phyloP scores from a whole-genome alignment of 2,888 invertebrate species.

The Bellardia bayeri region DNA sequence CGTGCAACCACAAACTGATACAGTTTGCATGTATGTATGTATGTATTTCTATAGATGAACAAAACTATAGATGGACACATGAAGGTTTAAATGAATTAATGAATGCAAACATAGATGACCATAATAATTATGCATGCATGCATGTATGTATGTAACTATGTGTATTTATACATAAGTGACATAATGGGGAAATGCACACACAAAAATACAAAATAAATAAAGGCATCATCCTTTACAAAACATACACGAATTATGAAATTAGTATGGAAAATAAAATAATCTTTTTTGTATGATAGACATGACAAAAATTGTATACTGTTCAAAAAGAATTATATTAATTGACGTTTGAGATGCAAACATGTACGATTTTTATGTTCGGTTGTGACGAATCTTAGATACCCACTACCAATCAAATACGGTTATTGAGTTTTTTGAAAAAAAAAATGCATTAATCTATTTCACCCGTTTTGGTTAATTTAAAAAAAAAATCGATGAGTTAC shows the following conservation, averaged over 20 bases:
- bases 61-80: constrained; percentile 1
- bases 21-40: background rate
- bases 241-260: constrained; percentile 8
- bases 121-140: background rate
- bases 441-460: too few species aligned
- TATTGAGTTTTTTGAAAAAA: too few species aligned
- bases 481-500: too few species aligned
- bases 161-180: background rate
- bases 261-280: background rate
- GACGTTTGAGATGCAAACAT: too few species aligned
- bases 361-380: too few species aligned
- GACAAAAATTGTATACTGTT: too few species aligned
- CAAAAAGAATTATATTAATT: too few species aligned
- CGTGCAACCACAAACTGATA: background rate
- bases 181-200: background rate
- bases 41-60: background rate
- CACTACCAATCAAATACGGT: too few species aligned
- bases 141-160: background rate
- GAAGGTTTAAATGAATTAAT: background rate
- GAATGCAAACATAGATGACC: background rate
- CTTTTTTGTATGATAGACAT: too few species aligned
- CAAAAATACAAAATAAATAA: background rate
- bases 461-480: too few species aligned
- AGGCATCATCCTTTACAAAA: constrained; percentile 3
- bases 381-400: too few species aligned